These are phyloP conservation scores for Tragelaphus imberbis DNA, from an alignment of 2,113 vertebrate species.

Conservation along the genomic window DNA sequence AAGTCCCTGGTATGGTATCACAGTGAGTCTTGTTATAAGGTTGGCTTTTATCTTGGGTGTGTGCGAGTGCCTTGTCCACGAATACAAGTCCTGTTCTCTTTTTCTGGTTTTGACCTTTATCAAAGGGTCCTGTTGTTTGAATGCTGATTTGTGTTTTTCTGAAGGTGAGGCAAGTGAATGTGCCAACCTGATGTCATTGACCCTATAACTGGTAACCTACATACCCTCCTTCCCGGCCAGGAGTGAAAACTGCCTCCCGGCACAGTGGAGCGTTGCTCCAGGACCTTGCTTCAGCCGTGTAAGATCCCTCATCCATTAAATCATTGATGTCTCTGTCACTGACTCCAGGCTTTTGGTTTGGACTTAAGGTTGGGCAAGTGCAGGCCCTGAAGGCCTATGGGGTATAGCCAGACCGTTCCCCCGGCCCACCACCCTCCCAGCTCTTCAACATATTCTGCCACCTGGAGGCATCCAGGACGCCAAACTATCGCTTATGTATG, in stretches of 20 bases:
- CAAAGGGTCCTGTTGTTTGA: not conserved
- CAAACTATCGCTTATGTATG: not conserved
- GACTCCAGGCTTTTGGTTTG: not conserved
- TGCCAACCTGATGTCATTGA: not conserved
- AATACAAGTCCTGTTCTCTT: not conserved
- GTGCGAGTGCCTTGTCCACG: not conserved
- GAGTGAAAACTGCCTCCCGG: not conserved
- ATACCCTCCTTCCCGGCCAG: rapidly evolving
- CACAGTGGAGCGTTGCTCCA: not conserved
- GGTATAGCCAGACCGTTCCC: not conserved
- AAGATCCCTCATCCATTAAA: not conserved
- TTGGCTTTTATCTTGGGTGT: not conserved
- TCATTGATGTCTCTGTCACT: not conserved
- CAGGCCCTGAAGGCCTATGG: not conserved
- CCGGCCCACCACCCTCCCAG: not conserved
- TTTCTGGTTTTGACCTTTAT: not conserved
- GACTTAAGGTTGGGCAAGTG: not conserved
- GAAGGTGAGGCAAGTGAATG: not conserved
- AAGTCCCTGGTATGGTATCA: too few species aligned
- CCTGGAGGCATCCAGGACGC: not conserved
- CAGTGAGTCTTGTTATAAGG: not conserved
- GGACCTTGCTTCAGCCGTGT: not conserved
- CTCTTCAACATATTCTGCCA: not conserved
- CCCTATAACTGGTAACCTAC: not conserved
- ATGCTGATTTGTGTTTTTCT: not conserved